Evolutionary conservation across 2,888 invertebrate genomes (phyloP).

Genomic region (Sinodicranocentrus sp.): DNA sequence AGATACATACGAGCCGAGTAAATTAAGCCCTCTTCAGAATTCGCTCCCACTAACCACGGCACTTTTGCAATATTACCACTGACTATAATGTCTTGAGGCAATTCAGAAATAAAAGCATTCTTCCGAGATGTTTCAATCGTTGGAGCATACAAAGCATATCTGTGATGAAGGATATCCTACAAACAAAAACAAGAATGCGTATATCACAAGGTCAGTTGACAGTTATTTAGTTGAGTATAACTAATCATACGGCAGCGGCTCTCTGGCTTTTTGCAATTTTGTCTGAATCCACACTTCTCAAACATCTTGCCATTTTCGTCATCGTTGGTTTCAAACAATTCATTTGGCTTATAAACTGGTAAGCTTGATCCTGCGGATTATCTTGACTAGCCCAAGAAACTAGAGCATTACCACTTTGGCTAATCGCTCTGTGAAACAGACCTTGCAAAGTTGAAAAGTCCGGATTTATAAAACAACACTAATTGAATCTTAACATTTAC

Average conservation of each 20-base stretch:
- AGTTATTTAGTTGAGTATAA: neutral
- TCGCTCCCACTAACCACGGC: constrained; percentile 69
- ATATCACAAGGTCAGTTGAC: neutral
- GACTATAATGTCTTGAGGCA: constrained; percentile 54
- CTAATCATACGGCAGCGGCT: constrained; percentile 49
- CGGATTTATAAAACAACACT: no score
- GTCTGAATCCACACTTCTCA: constrained; percentile 50
- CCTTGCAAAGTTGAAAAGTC: constrained; percentile 37
- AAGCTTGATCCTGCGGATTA: constrained; percentile 61
- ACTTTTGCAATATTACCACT: constrained; percentile 56
- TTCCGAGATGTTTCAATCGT: constrained; percentile 48
- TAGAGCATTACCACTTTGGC: constrained; percentile 67
- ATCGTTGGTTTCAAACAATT: constrained; percentile 49
- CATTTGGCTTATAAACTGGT: constrained; percentile 43
- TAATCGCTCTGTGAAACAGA: constrained; percentile 60
- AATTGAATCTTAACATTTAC: no score
- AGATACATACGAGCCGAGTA: constrained; percentile 69
- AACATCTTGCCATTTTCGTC: constrained; percentile 50
- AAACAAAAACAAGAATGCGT: neutral
- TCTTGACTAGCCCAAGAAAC: constrained; percentile 59
- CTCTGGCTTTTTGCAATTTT: constrained; percentile 59
- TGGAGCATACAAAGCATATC: constrained; percentile 61
- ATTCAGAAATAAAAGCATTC: constrained; percentile 39
- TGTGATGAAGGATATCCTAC: constrained; percentile 57
- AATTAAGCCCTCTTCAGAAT: constrained; percentile 71